phyloP scores from a whole-genome alignment of 2,113 vertebrate species.

The Hypocryptadius cinnamomeus region DNA sequence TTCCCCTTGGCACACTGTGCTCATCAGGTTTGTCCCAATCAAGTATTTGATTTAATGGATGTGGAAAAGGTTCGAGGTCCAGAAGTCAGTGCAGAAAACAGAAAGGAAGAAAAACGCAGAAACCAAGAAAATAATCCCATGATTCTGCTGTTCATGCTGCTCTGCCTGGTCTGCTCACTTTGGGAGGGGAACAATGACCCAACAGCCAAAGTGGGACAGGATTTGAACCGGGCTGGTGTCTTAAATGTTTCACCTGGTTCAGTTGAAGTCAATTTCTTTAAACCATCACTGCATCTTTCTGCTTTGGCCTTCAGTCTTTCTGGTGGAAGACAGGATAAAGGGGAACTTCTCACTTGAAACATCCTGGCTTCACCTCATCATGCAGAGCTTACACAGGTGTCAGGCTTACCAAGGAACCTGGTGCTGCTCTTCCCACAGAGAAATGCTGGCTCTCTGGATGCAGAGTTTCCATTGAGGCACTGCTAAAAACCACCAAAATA shows the following conservation, averaged over 20 bases:
- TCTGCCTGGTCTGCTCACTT: not conserved
- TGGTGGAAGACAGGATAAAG: not conserved
- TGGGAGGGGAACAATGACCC: not conserved
- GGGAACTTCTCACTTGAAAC: not conserved
- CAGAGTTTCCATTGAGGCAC: not conserved
- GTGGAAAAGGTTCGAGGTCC: not conserved
- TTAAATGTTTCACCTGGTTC: not conserved
- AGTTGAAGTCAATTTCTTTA: not conserved
- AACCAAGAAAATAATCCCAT: not conserved
- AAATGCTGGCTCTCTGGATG: fast-evolving
- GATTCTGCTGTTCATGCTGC: not conserved
- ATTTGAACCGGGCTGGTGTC: not conserved
- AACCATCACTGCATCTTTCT: not conserved
- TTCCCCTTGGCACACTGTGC: not conserved
- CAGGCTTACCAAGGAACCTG: not conserved
- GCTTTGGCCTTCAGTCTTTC: not conserved
- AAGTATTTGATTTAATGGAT: not conserved
- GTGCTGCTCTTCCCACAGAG: not conserved
- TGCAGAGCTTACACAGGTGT: not conserved
- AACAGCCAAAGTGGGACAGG: not conserved
- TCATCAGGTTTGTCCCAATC: not conserved
- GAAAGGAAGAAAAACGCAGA: not conserved
- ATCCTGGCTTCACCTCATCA: not conserved
- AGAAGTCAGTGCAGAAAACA: not conserved
- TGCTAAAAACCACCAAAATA: not conserved